Conservation (phyloP, 2,113 vertebrate genomes). For the Nycticryphes semicollaris region DNA sequence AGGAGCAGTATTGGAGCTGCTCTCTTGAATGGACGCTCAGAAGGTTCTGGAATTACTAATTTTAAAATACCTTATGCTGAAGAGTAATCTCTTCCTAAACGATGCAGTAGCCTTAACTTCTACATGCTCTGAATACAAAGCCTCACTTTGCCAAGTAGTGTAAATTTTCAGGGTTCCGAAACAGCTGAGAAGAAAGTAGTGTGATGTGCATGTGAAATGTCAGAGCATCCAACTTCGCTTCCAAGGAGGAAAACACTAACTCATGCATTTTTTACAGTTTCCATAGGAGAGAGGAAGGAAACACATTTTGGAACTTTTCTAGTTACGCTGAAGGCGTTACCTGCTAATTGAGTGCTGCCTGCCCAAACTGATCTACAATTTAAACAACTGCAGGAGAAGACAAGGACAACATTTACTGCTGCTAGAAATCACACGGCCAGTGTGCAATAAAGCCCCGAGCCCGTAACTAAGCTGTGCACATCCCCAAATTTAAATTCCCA, state of each 20-base stretch:
- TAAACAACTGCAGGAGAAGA: not conserved
- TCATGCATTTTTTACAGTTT: not conserved
- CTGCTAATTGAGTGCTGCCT: not conserved
- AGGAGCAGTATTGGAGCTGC: too few relatives aligned
- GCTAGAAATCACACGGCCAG: not conserved
- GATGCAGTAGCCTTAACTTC: not conserved
- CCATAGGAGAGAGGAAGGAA: not conserved
- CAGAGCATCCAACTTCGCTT: fast-evolving
- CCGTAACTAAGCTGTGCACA: not conserved
- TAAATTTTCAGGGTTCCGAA: not conserved
- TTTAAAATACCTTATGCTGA: not conserved
- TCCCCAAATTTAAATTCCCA: not conserved
- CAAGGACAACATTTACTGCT: not conserved
- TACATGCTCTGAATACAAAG: not conserved
- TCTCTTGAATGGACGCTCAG: not conserved
- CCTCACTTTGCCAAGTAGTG: not conserved
- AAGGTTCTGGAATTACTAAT: not conserved
- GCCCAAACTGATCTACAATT: not conserved
- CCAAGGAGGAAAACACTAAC: not conserved
- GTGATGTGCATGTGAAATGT: not conserved
- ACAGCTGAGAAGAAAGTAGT: not conserved
- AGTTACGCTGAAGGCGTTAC: not conserved
- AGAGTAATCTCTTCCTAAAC: not conserved
- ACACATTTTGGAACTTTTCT: not conserved
- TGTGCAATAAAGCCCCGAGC: not conserved